A percentile compares a stretch with the other conserved stretches of the same genome.
Evolutionary conservation across 2,797 vertebrate genomes (phyloP).

Genomic region (Heteromormyrus szaboi): DNA sequence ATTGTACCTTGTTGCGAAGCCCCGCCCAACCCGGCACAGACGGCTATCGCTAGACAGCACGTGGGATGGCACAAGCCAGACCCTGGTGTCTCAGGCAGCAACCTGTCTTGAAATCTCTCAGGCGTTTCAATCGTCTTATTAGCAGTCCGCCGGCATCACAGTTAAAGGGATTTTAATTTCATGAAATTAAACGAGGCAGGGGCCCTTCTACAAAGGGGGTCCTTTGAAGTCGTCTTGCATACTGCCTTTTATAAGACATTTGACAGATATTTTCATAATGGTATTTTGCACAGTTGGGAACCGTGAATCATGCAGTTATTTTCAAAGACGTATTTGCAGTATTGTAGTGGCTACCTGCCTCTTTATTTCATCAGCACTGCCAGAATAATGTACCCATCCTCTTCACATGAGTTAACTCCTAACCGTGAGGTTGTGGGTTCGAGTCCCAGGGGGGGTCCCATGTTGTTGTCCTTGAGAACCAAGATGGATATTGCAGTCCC

Average conservation of each 20-base stretch:
- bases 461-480: background rate
- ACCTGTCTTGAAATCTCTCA: background rate
- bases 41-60: background rate
- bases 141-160: background rate
- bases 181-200: background rate
- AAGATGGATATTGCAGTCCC: background rate
- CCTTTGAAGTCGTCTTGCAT: background rate
- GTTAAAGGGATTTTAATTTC: constrained; percentile 9
- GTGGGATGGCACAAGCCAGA: background rate
- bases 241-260: constrained; percentile 2
- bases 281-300: background rate
- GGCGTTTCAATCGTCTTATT: background rate
- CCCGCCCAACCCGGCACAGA: background rate
- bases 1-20: background rate
- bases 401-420: background rate
- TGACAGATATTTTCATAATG: background rate
- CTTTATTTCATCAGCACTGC: background rate
- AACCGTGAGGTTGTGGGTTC: background rate
- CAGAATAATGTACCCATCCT: background rate
- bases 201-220: background rate
- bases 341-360: background rate
- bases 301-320: background rate
- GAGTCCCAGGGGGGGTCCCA: background rate
- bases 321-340: background rate
- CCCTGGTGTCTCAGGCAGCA: background rate